phyloP scores from a whole-genome alignment of 2,888 invertebrate species.

The Cryptops parisi region DNA sequence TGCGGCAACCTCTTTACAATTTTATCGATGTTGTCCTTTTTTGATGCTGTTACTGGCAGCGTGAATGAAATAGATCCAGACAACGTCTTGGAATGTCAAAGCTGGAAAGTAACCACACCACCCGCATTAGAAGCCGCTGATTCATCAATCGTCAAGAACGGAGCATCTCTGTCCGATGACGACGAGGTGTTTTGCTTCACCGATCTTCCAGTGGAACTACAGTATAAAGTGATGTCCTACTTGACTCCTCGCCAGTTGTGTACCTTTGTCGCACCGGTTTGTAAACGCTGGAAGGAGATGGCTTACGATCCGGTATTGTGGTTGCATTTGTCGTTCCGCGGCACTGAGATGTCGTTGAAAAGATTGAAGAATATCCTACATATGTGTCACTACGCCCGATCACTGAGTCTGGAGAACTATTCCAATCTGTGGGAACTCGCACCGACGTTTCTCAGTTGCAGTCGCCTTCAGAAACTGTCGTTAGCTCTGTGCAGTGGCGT shows the following conservation, averaged over 20 bases:
- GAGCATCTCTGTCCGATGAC: too few species aligned
- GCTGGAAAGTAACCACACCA: too few species aligned
- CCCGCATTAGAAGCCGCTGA: too few species aligned
- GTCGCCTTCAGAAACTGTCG: neutral
- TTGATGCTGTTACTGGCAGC: too few species aligned
- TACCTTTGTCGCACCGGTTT: conserved; percentile 18
- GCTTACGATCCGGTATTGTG: conserved; percentile 19
- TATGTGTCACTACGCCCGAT: neutral
- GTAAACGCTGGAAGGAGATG: conserved; percentile 18
- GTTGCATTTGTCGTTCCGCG: conserved; percentile 17
- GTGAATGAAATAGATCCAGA: too few species aligned
- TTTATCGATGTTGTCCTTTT: too few species aligned
- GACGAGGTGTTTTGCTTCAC: neutral
- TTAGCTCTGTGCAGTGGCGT: conserved; percentile 11
- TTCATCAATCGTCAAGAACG: too few species aligned
- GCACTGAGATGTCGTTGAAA: neutral
- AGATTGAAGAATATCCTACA: neutral
- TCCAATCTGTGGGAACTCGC: neutral
- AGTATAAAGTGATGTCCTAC: conserved; percentile 20
- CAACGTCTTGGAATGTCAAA: too few species aligned
- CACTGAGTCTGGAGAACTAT: neutral
- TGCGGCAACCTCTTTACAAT: too few species aligned
- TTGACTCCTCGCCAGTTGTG: conserved; percentile 19
- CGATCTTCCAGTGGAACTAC: conserved; percentile 18
- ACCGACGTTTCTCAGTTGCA: conserved; percentile 4